Evolutionary conservation across 2,113 vertebrate genomes (phyloP).

Genomic region (Ginglymostoma cirratum): DNA sequence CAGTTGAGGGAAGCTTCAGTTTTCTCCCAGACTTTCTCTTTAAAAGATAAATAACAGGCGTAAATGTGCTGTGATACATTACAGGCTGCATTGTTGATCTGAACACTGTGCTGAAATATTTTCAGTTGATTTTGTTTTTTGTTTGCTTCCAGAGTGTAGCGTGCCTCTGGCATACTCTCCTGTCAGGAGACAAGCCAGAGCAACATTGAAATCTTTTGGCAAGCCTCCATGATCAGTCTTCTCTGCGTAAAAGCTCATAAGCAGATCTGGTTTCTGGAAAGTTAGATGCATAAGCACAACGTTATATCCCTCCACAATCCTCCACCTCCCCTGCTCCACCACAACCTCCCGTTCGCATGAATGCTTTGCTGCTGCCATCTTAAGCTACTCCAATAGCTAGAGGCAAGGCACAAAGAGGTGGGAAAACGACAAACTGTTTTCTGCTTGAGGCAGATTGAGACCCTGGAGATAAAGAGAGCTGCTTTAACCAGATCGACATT

Average conservation of each 20-base stretch:
- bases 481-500: not conserved
- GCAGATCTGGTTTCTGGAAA: slow-evolving; percentile 13
- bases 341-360: not conserved
- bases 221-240: not conserved
- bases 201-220: slow-evolving; percentile 27
- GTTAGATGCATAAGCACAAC: not conserved
- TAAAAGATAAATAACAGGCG: not conserved
- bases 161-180: not conserved
- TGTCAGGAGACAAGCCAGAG: slow-evolving; percentile 1
- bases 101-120: not conserved
- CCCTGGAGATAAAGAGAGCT: slow-evolving; percentile 1
- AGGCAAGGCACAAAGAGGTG: slow-evolving; percentile 14
- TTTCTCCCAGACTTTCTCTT: not conserved
- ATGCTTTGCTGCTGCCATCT: not conserved
- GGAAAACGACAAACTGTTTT: slow-evolving; percentile 16
- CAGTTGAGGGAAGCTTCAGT: not conserved
- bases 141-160: slow-evolving; percentile 3
- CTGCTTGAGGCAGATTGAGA: not conserved
- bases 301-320: not conserved
- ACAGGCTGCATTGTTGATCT: not conserved
- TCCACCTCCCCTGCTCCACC: not conserved
- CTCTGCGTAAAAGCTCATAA: slow-evolving; percentile 26
- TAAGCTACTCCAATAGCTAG: not conserved
- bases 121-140: slow-evolving; percentile 3
- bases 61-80: not conserved